Base-by-base conservation (phyloP, 1,140 invertebrate species). In the Atopsyche davidsoni region DNA sequence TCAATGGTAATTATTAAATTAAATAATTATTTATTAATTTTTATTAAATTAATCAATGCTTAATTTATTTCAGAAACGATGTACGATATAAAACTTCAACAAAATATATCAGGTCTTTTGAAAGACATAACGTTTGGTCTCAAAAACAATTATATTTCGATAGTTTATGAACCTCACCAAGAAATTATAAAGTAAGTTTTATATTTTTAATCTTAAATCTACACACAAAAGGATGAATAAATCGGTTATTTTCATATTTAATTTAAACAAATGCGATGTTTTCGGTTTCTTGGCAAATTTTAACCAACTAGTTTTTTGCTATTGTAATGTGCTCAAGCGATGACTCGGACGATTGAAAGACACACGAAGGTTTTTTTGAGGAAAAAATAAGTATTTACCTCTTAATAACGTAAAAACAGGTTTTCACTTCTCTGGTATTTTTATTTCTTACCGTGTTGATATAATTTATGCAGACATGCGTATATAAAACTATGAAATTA, bases 91-190 rank as follows among this genome's bases (percentile, higher is more conserved):
- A 25, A 28, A 25, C 11, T 13, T 25, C 42, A 24, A 25, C 10
- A 4, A n/a, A 44, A 44, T 49, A 31, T 49, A 41, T 14, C 46
- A 41, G 24, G 41, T 49, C 13, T 41, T 16, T 28, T 49, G 13
- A 49, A 28, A 41, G 46, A 49, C 21, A n/a, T 49, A 4, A 25
- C 19, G 6, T n/a, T 11, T 28, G 46, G 36, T 13, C 38, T 49
- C 13, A 13, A 41, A 25, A 13, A 11, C 10, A 49, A 39, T 10
- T n/a, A 14, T 4, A 25, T 28, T 16, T 17, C 38, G 1, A 24
- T 49, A 9, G 38, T 49, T 3, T 14, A 28, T 41, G 36, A 35
- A 28, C 40, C 24, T 11, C 4, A 13, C 11, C n/a, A n/a, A n/a
- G 13, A 16, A 18, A 31, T 16, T 16, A 28, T n/a, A 40, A 6